These are phyloP conservation scores for Hyla sarda DNA, from an alignment of 2,113 vertebrate species.

Conservation along the genomic window DNA sequence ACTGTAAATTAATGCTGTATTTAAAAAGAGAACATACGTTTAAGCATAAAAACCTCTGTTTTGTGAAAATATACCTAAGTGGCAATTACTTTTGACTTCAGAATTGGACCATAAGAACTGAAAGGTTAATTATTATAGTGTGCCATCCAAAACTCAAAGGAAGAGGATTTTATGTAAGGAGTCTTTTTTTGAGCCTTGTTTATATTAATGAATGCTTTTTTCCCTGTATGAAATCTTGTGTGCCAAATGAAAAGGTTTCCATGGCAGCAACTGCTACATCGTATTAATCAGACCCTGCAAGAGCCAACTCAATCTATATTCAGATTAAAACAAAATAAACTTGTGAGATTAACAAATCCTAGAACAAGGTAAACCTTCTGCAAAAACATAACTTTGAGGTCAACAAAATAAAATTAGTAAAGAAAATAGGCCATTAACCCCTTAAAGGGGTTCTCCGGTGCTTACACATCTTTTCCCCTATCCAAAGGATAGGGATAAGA, in stretches of 20 bases:
- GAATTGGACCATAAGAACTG: no score
- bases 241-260: slow-evolving; percentile 39
- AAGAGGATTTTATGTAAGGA: neutral
- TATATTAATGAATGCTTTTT: slow-evolving; percentile 35
- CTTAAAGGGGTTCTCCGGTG: no score
- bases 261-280: slow-evolving; percentile 56
- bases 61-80: no score
- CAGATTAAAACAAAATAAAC: slow-evolving; percentile 58
- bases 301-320: slow-evolving; percentile 61
- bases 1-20: no score
- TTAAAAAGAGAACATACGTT: no score
- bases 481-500: no score
- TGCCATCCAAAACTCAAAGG: neutral
- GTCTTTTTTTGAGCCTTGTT: neutral
- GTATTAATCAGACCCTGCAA: slow-evolving; percentile 57
- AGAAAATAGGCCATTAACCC: no score
- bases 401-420: no score
- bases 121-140: neutral
- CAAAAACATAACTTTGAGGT: no score
- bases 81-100: no score
- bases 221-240: slow-evolving; percentile 42
- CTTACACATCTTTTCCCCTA: no score
- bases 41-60: no score
- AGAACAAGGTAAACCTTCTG: slow-evolving; percentile 14
- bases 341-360: slow-evolving; percentile 50